Evolutionary conservation across 2,113 vertebrate genomes (phyloP).

Genomic region (Sakesphorus luctuosus): DNA sequence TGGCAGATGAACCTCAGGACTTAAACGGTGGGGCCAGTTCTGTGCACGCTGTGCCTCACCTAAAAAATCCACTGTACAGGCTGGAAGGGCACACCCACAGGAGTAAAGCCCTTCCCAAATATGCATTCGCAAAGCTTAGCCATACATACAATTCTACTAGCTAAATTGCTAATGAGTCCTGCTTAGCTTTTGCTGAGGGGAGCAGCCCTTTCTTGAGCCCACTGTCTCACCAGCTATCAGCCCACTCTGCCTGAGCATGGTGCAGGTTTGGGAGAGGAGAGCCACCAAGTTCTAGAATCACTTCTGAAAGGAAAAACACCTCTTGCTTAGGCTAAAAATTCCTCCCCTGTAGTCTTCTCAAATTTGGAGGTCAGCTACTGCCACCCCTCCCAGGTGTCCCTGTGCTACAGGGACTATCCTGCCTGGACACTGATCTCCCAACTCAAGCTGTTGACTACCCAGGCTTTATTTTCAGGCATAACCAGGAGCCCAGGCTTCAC

Average conservation of each 20-base stretch:
- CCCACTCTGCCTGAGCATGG: accelerated
- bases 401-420: neutral
- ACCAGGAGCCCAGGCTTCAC: neutral
- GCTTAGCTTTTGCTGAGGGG: neutral
- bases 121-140: too few species aligned
- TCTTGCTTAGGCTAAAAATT: neutral
- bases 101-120: too few species aligned
- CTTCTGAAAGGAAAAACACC: neutral
- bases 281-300: neutral
- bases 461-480: neutral
- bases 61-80: too few species aligned
- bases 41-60: too few species aligned
- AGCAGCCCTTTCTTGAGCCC: neutral
- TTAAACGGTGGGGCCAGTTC: too few species aligned
- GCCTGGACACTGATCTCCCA: accelerated
- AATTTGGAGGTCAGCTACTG: neutral
- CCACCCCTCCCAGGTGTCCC: neutral
- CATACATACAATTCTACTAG: neutral
- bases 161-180: neutral
- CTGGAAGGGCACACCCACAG: too few species aligned
- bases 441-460: too few species aligned
- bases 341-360: neutral
- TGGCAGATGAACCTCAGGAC: too few species aligned
- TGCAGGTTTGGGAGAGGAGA: accelerated
- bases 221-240: neutral